Evolutionary conservation across 2,888 invertebrate species (phyloP), one percentile per base, ranked within the genome.

Genomic region (Prosapia bicincta): DNA sequence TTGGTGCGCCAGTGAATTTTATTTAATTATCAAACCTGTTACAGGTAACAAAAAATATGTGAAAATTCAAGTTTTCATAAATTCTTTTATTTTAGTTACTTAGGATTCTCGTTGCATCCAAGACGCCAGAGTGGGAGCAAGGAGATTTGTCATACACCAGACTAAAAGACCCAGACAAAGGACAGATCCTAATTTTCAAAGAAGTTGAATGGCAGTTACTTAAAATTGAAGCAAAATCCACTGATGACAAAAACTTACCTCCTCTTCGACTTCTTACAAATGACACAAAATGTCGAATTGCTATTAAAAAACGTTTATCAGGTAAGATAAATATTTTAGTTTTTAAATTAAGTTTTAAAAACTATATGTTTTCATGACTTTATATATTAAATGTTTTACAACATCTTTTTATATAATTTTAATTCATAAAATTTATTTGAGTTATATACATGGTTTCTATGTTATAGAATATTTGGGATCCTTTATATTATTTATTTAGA

Each of bases 201-300:
- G 95, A 97, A 86, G 86, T 99, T 74, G 94, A 95, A 83, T 99
- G 99, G 99, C 98, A 99, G 86, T 96, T 96, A 71, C 92, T 99
- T 24, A 89, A 98, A 79, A 94, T 99, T 83, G 98, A 99, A 86
- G 98, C 98, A 13, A 93, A 92, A 82, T 95, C 96, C 76, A 92
- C 92, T 70, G 89, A 89, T 83, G 92, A 92, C 83, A 88, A 88
- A 81, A 90, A 90, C 78, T 86, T 96, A 73, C 96, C 97, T 0
- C 99, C 99, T 0, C 87, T 99, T 68, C 88, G 98, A 78, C 88
- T 99, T 78, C 89, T 99, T 26, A 94, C 98, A 24, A 98, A 98
- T 86, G 96, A 98, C 54, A 78, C 80, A n/a, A 92, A 93, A 84
- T 97, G 98, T 85, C 90, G 98, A 76, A 96, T 99, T 77, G 96